phyloP scores from a whole-genome alignment of 2,888 invertebrate species.

The Agonopterix alstromeriana region DNA sequence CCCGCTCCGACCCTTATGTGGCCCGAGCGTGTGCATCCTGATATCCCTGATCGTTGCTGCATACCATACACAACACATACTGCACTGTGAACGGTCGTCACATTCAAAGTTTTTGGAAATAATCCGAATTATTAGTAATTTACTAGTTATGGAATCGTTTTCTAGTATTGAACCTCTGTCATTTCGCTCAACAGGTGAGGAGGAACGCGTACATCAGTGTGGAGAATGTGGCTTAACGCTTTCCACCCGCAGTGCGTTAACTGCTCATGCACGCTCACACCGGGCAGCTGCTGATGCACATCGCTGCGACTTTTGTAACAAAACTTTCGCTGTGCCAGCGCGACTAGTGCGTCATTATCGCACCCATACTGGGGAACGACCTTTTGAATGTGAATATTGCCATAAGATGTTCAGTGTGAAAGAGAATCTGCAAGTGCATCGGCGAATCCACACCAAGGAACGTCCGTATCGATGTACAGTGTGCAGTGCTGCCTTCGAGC shows the following conservation, averaged over 20 bases:
- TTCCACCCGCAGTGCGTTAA: constrained; percentile 84
- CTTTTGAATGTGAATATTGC: constrained; percentile 94
- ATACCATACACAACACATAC: constrained; percentile 64
- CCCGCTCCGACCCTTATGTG: constrained; percentile 30
- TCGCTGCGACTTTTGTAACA: constrained; percentile 92
- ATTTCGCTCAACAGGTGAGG: constrained; percentile 68
- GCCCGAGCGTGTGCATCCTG: constrained; percentile 62
- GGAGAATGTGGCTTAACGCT: constrained; percentile 85
- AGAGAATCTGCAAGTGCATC: constrained; percentile 93
- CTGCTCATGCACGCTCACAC: constrained; percentile 79
- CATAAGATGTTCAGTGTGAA: constrained; percentile 95
- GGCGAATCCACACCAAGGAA: constrained; percentile 93
- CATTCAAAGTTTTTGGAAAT: constrained; percentile 13
- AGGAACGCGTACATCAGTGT: constrained; percentile 75
- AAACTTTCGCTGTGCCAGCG: constrained; percentile 94
- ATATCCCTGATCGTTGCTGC: constrained; percentile 61
- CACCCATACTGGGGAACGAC: constrained; percentile 93
- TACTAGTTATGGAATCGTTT: constrained; percentile 30
- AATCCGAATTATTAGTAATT: background rate
- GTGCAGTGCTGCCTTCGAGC: constrained; percentile 92
- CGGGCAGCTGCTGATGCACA: constrained; percentile 82
- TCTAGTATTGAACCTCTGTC: constrained; percentile 34
- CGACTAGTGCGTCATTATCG: constrained; percentile 90
- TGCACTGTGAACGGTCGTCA: constrained; percentile 60
- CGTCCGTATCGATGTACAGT: constrained; percentile 93